These are phyloP conservation scores for Pandemis cinnamomeana DNA, from an alignment of 2,888 invertebrate genomes.

Conservation along the genomic window DNA sequence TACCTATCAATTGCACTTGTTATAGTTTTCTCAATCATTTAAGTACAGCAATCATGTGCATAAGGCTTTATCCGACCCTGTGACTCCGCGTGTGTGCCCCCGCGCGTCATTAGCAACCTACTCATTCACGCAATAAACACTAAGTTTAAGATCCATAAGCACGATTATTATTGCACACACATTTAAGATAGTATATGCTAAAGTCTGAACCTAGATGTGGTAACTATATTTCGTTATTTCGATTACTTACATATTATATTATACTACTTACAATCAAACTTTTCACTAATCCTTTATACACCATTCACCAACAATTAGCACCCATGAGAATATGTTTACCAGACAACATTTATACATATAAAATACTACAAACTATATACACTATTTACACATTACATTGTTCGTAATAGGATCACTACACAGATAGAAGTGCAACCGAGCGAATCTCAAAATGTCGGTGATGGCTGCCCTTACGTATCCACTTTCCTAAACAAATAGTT, in stretches of 20 bases:
- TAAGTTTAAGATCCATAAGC: conserved; percentile 40
- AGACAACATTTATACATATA: conserved; percentile 71
- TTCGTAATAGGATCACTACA: conserved; percentile 51
- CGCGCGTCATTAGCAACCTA: conserved; percentile 52
- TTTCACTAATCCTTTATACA: conserved; percentile 60
- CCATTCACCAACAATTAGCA: conserved; percentile 82
- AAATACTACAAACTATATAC: conserved; percentile 65
- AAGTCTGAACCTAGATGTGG: conserved; percentile 68
- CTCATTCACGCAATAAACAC: conserved; percentile 56
- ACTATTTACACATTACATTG: conserved; percentile 70
- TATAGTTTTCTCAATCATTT: conserved; percentile 49
- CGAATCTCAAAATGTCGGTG: conserved; percentile 45
- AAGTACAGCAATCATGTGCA: conserved; percentile 59
- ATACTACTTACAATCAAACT: conserved; percentile 57
- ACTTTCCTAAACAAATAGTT: conserved; percentile 75
- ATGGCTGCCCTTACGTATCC: conserved; percentile 78
- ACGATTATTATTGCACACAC: conserved; percentile 79
- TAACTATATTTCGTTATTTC: conserved; percentile 71
- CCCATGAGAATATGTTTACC: conserved; percentile 78
- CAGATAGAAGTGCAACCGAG: conserved; percentile 34
- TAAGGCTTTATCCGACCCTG: conserved; percentile 72
- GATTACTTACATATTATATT: conserved; percentile 55
- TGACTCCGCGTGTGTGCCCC: conserved; percentile 53
- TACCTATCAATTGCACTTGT: conserved; percentile 53
- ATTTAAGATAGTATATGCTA: conserved; percentile 76